A percentile compares a stretch with the other conserved stretches of the same genome.
Conservation (phyloP, 1,140 invertebrate genomes). For the Stratiolaelaps scimitus region DNA sequence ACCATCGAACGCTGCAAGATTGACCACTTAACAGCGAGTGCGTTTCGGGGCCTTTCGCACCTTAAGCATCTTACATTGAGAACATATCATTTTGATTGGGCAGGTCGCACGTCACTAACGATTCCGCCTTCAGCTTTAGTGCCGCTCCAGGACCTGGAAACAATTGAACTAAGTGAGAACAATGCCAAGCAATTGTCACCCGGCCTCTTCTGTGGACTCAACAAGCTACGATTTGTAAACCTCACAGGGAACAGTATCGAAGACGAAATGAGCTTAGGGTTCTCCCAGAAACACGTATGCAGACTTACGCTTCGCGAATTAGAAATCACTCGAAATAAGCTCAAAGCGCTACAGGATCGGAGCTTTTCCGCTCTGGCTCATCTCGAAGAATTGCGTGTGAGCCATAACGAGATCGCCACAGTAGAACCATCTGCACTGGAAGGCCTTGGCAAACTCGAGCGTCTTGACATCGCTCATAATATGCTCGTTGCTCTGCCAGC, state of each 20-base stretch:
- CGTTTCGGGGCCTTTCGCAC: slow-evolving; percentile 34
- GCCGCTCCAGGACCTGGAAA: slow-evolving; percentile 59
- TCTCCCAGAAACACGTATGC: slow-evolving; percentile 42
- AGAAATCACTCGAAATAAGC: slow-evolving; percentile 62
- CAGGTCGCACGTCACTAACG: slow-evolving; percentile 55
- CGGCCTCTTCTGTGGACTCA: slow-evolving; percentile 53
- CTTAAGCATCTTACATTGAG: slow-evolving; percentile 37
- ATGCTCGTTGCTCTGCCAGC: slow-evolving; percentile 67
- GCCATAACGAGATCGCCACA: slow-evolving; percentile 58
- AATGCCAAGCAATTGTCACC: slow-evolving; percentile 32
- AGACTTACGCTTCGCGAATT: slow-evolving; percentile 43
- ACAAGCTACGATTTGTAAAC: slow-evolving; percentile 65
- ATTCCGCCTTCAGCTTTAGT: slow-evolving; percentile 57
- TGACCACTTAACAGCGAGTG: slow-evolving; percentile 32
- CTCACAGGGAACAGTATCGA: slow-evolving; percentile 63
- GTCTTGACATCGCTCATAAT: slow-evolving; percentile 63
- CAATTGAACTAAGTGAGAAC: slow-evolving; percentile 35
- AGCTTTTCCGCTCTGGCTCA: slow-evolving; percentile 60
- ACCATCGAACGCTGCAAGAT: slow-evolving; percentile 35
- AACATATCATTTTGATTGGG: slow-evolving; percentile 48
- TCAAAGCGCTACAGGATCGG: slow-evolving; percentile 59
- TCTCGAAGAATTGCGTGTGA: slow-evolving; percentile 58
- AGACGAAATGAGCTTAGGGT: slow-evolving; percentile 57
- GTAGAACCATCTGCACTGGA: slow-evolving; percentile 57
- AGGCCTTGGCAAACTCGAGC: slow-evolving; percentile 52